Base-by-base conservation (phyloP, 2,888 invertebrate species). In the Pogonocherus hispidulus region DNA sequence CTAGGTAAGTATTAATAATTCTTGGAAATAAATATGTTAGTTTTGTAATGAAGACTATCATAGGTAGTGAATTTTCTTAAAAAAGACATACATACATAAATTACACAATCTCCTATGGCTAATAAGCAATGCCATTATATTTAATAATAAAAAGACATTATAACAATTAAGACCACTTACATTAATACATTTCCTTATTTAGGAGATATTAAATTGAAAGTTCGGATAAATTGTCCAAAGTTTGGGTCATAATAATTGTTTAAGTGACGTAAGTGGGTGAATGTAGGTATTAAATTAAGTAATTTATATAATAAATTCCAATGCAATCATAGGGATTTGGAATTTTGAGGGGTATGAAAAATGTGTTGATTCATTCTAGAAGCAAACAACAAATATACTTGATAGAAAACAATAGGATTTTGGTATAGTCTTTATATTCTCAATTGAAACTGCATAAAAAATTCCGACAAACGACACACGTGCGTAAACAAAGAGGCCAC, bases 201-300 rank as follows among this genome's bases (percentile, higher is more conserved):
- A 49, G 49, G 11, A 19, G 18, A 49, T 20, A 49, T 8, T 8
- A 5, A 49, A n/a, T n/a, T 9, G 49, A 19, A 19, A 49, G 19
- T 49, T 49, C 19, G 19, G 20, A 49, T 20, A 18, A 49, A 49
- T 49, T 49, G 20, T 20, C 49, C 11, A 19, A 20, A 49, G 49
- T 49, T 20, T 49, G 6, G 20, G 49, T 20, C 2, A 3, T 49
- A 2, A 3, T 32, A 8, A 8, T 49, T 20, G 8, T 18, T 49
- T 20, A 49, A 49, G 20, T 20, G 20, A 11, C 11, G 11, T 49
- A 49, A 19, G 18, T 19, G 18, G 11, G n/a, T n/a, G n/a, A n/a
- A n/a, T n/a, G n/a, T n/a, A 49, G 9, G 16, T 8, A 19, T 11
- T 49, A 49, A 49, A 49, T 49, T 49, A 49, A 19, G 11, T 49